These are phyloP conservation scores for Perdix hodgsoniae DNA, from an alignment of 2,797 vertebrate genomes.

Conservation along the genomic window DNA sequence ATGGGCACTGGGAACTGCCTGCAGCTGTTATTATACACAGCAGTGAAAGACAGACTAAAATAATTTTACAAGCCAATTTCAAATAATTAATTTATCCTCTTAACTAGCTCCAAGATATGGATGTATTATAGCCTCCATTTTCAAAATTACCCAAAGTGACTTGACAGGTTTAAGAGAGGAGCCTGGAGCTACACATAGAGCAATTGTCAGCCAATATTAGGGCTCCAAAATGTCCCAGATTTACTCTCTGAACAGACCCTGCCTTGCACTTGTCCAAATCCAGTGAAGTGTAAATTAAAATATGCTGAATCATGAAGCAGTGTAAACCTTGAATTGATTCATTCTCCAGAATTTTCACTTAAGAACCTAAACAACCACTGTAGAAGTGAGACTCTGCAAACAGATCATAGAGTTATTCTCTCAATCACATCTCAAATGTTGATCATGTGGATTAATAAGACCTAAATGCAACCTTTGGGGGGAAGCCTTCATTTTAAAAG, in stretches of 20 bases:
- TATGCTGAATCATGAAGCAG: slow-evolving; percentile 5
- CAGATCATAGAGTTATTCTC: neutral
- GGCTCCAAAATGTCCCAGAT: neutral
- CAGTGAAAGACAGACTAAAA: slow-evolving; percentile 2
- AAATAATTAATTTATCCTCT: slow-evolving; percentile 41
- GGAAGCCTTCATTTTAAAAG: neutral
- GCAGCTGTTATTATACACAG: neutral
- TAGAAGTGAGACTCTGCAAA: neutral
- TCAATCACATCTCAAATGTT: neutral
- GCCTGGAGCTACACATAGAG: slow-evolving; percentile 27
- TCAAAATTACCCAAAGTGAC: slow-evolving; percentile 38
- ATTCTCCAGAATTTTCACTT: neutral
- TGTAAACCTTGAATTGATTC: neutral
- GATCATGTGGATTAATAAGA: neutral
- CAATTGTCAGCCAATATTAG: slow-evolving; percentile 35
- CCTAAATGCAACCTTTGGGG: neutral
- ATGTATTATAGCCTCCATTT: slow-evolving; percentile 8
- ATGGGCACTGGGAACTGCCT: neutral
- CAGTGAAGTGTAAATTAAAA: neutral
- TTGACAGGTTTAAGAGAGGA: slow-evolving; percentile 37
- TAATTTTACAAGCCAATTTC: slow-evolving; percentile 11
- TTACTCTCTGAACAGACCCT: neutral
- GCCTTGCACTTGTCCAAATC: neutral
- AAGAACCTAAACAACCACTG: neutral
- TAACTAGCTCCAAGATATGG: neutral